A percentile compares a stretch with the other conserved stretches of the same genome.
Evolutionary conservation across 1,140 invertebrate genomes (phyloP).

Genomic region (Sminthurides bifidus): DNA sequence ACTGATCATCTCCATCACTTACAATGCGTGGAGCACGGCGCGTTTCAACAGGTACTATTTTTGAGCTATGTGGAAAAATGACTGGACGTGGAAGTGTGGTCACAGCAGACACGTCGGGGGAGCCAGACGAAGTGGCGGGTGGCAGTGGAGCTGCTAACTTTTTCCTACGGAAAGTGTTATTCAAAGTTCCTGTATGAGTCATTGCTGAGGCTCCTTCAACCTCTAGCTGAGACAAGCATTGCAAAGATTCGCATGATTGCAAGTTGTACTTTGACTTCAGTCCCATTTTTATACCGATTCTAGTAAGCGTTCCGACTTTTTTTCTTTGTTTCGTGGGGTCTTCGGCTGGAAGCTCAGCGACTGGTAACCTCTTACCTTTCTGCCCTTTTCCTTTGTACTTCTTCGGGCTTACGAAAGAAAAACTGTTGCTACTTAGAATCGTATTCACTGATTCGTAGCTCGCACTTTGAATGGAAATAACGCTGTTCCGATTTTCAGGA

Average conservation of each 20-base stretch:
- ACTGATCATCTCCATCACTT: no score
- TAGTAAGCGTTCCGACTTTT: slow-evolving; percentile 21
- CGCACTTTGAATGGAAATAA: slow-evolving; percentile 6
- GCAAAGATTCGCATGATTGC: slow-evolving; percentile 29
- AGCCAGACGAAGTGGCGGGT: background rate
- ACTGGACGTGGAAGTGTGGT: background rate
- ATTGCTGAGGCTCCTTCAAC: background rate
- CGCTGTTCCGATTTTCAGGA: slow-evolving; percentile 3
- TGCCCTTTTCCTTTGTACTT: slow-evolving; percentile 13
- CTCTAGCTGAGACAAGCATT: slow-evolving; percentile 1
- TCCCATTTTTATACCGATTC: slow-evolving; percentile 25
- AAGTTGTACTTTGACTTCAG: slow-evolving; percentile 31
- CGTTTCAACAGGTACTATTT: no score
- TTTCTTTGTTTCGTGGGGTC: background rate
- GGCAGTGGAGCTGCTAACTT: slow-evolving; percentile 4
- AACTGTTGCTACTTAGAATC: slow-evolving; percentile 25
- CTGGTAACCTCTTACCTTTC: slow-evolving; percentile 24
- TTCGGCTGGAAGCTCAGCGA: slow-evolving; percentile 5
- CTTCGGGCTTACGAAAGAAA: slow-evolving; percentile 22
- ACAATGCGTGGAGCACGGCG: no score
- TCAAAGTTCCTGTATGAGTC: background rate
- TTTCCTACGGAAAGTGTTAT: background rate
- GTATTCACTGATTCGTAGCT: slow-evolving; percentile 24
- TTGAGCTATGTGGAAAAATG: no score
- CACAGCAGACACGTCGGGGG: background rate